These are phyloP conservation scores for Volucella inflata DNA, from an alignment of 2,888 invertebrate species.

Conservation along the genomic window DNA sequence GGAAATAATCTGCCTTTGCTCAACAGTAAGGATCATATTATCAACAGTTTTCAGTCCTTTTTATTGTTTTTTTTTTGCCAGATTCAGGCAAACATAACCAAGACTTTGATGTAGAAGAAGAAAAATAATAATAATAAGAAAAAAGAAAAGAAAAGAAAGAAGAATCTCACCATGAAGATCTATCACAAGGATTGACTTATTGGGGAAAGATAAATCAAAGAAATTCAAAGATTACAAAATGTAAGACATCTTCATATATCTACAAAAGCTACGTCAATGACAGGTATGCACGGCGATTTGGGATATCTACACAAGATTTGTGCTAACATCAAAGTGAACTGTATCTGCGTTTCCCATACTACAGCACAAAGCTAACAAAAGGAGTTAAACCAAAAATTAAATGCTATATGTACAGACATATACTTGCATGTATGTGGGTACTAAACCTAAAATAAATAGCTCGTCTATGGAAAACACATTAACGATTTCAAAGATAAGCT, in stretches of 20 bases:
- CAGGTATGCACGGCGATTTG: no score
- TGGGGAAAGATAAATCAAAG: conserved; percentile 59
- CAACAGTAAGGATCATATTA: conserved; percentile 67
- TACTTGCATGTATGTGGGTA: not conserved
- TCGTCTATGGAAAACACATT: conserved; percentile 62
- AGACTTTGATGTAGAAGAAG: conserved; percentile 55
- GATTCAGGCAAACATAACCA: conserved; percentile 45
- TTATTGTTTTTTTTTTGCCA: conserved; percentile 20
- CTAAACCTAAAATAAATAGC: conserved; percentile 9
- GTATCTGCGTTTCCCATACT: conserved; percentile 9
- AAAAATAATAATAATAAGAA: conserved; percentile 15
- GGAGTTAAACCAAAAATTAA: conserved; percentile 61
- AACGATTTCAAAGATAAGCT: conserved; percentile 66
- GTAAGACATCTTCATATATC: not conserved
- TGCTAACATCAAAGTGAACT: conserved; percentile 61
- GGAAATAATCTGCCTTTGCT: conserved; percentile 63
- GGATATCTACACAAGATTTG: conserved; percentile 19
- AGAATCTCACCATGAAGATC: conserved; percentile 60
- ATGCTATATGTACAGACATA: not conserved
- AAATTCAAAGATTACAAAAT: conserved; percentile 46
- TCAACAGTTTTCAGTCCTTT: conserved; percentile 62
- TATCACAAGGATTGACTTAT: conserved; percentile 55
- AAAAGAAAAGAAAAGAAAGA: conserved; percentile 41
- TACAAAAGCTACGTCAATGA: no score
- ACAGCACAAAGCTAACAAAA: conserved; percentile 53